Conservation (phyloP, 2,888 invertebrate genomes). For the Trilocha varians region DNA sequence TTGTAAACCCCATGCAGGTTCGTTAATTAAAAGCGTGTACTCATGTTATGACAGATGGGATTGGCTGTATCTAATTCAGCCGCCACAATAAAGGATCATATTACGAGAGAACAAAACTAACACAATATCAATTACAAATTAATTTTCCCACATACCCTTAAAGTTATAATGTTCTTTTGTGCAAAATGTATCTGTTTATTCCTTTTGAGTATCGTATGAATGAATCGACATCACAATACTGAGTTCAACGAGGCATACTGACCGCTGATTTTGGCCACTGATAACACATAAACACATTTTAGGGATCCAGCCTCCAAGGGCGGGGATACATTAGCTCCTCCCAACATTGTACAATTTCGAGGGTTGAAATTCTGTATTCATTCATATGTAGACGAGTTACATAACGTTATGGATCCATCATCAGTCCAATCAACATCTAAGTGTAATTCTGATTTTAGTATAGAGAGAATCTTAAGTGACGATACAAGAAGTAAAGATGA, state of each 20-base stretch:
- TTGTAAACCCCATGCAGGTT: not conserved
- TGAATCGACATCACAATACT: constrained; percentile 63
- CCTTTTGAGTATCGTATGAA: constrained; percentile 50
- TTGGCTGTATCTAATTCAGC: not conserved
- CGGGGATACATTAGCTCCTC: constrained; percentile 27
- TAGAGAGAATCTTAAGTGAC: constrained; percentile 73
- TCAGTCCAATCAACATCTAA: constrained; percentile 43
- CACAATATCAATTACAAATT: constrained; percentile 58
- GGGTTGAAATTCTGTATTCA: constrained; percentile 6
- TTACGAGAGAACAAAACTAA: constrained; percentile 21
- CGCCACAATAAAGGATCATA: not conserved
- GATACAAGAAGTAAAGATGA: constrained; percentile 34
- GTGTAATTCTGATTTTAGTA: constrained; percentile 72
- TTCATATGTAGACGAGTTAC: too few species aligned
- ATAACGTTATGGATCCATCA: constrained; percentile 42
- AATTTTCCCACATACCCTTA: constrained; percentile 71
- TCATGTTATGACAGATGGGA: not conserved
- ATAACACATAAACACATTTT: constrained; percentile 35
- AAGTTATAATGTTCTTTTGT: constrained; percentile 68
- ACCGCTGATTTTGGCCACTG: constrained; percentile 39
- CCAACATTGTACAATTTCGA: constrained; percentile 18
- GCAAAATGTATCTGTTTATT: constrained; percentile 64
- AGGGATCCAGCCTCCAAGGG: constrained; percentile 28
- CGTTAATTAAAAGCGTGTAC: not conserved
- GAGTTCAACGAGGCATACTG: constrained; percentile 41